Conservation (phyloP, 1,140 invertebrate species). For the Lepidotrigona ventralis region DNA sequence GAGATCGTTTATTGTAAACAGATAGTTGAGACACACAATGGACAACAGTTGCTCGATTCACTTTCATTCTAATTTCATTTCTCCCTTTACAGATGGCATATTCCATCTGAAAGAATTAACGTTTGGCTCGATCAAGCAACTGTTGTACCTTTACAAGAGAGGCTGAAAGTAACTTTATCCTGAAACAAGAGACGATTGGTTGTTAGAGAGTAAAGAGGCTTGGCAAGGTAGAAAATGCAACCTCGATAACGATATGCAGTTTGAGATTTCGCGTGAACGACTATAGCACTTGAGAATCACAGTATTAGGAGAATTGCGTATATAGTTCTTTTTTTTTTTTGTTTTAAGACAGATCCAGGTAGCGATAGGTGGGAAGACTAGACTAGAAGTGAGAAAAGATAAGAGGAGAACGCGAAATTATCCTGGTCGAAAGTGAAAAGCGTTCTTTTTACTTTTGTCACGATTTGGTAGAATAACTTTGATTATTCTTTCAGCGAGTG, state of each 20-base stretch:
- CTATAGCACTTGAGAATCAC: slow-evolving; percentile 45
- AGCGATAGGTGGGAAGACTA: slow-evolving; percentile 38
- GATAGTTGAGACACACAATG: not conserved
- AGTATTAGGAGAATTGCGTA: slow-evolving; percentile 16
- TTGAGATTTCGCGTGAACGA: not conserved
- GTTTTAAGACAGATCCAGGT: not conserved
- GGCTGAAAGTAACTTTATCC: not conserved
- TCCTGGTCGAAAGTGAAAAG: slow-evolving; percentile 4
- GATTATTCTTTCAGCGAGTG: not conserved
- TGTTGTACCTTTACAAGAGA: slow-evolving; percentile 17
- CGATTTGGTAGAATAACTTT: not conserved
- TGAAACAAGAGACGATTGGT: slow-evolving; percentile 12
- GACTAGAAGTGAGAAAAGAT: slow-evolving; percentile 44
- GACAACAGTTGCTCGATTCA: not conserved
- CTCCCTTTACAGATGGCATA: not conserved
- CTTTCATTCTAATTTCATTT: not conserved
- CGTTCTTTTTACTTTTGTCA: not conserved
- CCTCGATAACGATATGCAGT: not conserved
- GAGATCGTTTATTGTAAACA: slow-evolving; percentile 42
- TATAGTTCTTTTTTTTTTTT: not conserved
- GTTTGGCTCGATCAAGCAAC: not conserved
- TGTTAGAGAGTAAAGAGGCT: not conserved
- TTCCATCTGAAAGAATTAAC: not conserved
- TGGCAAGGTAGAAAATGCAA: slow-evolving; percentile 1
- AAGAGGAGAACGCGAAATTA: not conserved